Conservation (phyloP, 1,140 invertebrate species). For the Octopus bimaculoides region DNA sequence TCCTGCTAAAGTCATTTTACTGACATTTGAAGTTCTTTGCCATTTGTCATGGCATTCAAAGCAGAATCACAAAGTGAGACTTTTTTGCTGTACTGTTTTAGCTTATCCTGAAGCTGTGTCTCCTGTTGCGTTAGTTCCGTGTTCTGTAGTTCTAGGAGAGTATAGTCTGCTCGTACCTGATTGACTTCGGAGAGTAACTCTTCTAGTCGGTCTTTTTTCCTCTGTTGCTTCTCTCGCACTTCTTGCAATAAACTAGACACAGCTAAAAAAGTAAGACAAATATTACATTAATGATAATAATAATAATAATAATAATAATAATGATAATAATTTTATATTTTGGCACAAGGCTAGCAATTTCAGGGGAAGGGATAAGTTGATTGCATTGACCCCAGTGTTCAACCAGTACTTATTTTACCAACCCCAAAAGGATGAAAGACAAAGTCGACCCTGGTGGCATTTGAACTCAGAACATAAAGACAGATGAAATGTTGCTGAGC, state of each 20-base stretch:
- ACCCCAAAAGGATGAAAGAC: too few relatives aligned
- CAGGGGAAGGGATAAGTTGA: too few relatives aligned
- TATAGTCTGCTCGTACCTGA: not conserved
- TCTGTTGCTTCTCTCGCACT: not conserved
- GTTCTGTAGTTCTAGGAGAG: not conserved
- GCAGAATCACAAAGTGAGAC: not conserved
- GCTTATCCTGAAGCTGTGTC: not conserved
- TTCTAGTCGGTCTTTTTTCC: not conserved
- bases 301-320: too few relatives aligned
- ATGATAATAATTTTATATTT: too few relatives aligned
- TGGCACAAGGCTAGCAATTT: too few relatives aligned
- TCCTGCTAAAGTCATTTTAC: too few relatives aligned
- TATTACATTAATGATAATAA: not conserved
- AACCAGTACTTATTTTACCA: too few relatives aligned
- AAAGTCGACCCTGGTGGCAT: too few relatives aligned
- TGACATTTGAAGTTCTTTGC: too few relatives aligned
- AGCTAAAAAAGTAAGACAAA: not conserved
- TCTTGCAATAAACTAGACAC: not conserved
- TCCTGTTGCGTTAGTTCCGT: not conserved
- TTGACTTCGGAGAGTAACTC: not conserved
- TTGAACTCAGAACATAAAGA: too few relatives aligned
- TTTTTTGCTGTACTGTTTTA: not conserved
- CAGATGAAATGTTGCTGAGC: too few relatives aligned
- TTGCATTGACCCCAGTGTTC: too few relatives aligned
- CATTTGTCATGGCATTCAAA: conserved; percentile 7